phyloP scores from a whole-genome alignment of 1,140 invertebrate species.

The Drosophila watanabei region DNA sequence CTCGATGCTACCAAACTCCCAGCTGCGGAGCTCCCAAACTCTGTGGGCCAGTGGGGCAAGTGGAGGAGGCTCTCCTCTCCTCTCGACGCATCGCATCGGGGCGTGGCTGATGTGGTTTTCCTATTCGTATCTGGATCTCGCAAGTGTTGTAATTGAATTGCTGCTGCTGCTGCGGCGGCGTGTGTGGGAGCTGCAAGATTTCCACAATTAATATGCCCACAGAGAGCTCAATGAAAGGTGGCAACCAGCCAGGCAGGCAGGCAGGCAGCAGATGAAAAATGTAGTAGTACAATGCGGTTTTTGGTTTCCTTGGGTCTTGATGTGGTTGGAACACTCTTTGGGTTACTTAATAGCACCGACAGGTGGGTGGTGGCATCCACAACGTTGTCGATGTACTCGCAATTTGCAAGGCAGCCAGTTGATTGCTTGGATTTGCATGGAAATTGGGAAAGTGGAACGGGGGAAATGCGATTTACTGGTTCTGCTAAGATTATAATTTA shows the following conservation, averaged over 20 bases:
- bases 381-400: constrained; percentile 10
- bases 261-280: constrained; percentile 4
- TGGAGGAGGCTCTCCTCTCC: constrained; percentile 17
- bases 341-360: constrained; percentile 32
- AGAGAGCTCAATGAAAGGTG: constrained; percentile 38
- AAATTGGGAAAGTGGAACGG: constrained; percentile 18
- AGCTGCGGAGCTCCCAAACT: constrained; percentile 18
- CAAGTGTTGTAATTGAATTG: constrained; percentile 65
- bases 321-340: constrained; percentile 25
- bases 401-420: constrained; percentile 1
- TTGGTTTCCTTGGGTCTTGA: constrained; percentile 40
- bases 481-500: neutral
- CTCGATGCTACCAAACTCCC: constrained; percentile 4
- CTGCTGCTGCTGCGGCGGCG: constrained; percentile 17
- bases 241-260: neutral
- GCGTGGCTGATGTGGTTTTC: constrained; percentile 49
- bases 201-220: constrained; percentile 53
- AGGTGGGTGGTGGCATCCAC: constrained; percentile 25
- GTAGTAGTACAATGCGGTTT: constrained; percentile 37
- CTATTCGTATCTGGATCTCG: constrained; percentile 18
- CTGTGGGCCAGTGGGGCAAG: constrained; percentile 54
- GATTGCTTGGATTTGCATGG: constrained; percentile 16
- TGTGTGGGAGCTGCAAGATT: constrained; percentile 47
- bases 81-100: constrained; percentile 52
- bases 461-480: constrained; percentile 3